Conservation (phyloP, 2,113 vertebrate species). For the Solenodon paradoxus region DNA sequence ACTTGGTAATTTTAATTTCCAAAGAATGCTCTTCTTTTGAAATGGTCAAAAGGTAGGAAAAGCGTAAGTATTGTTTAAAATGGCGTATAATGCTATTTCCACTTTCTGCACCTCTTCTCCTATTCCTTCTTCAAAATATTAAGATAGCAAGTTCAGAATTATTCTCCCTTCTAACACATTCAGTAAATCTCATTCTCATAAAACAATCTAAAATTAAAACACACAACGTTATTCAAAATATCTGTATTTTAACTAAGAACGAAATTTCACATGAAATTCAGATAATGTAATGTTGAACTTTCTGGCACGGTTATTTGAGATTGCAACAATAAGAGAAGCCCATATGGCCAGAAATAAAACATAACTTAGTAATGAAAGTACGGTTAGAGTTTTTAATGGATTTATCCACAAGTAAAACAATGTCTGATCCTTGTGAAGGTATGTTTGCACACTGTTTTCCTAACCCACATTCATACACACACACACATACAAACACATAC, state of each 20-base stretch:
- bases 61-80: not conserved
- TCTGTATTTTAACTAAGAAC: not conserved
- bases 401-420: not conserved
- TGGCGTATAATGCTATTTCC: not conserved
- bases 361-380: not conserved
- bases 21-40: not conserved
- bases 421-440: not conserved
- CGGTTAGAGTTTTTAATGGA: not conserved
- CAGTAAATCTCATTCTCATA: not conserved
- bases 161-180: not conserved
- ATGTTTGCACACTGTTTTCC: not conserved
- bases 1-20: not conserved
- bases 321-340: not conserved
- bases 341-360: not conserved
- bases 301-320: not conserved
- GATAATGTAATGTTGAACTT: not conserved
- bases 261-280: not conserved
- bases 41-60: not conserved
- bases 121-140: not conserved
- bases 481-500: rapidly evolving
- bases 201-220: not conserved
- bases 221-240: not conserved
- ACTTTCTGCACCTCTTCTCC: not conserved
- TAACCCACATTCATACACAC: not conserved
- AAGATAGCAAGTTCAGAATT: not conserved